These are phyloP conservation scores for Dynastes tityus DNA, from an alignment of 2,888 invertebrate species.

Conservation along the genomic window DNA sequence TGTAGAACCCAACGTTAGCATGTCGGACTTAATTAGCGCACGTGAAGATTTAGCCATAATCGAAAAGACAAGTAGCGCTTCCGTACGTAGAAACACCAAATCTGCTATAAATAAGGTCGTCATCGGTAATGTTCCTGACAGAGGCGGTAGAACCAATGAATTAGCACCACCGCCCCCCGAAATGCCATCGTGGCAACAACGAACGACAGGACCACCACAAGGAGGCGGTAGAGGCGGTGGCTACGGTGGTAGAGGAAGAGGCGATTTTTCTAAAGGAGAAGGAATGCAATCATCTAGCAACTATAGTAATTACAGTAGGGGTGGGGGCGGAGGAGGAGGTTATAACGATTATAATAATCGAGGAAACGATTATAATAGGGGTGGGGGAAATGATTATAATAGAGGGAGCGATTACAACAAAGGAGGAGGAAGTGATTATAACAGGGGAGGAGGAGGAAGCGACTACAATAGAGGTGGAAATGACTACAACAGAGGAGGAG, in stretches of 20 bases:
- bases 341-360: constrained; percentile 48
- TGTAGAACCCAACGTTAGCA: constrained; percentile 77
- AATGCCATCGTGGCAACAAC: constrained; percentile 96
- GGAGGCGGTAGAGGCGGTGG: constrained; percentile 71
- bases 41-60: constrained; percentile 88
- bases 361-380: constrained; percentile 57
- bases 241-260: constrained; percentile 56
- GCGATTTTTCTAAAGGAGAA: constrained; percentile 47
- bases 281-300: constrained; percentile 36
- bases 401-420: constrained; percentile 57
- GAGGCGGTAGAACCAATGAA: constrained; percentile 94
- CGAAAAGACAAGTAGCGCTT: constrained; percentile 93
- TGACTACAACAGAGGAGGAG: constrained; percentile 41
- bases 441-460: constrained; percentile 49
- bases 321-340: constrained; percentile 55
- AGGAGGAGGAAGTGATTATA: constrained; percentile 52
- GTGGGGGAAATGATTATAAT: constrained; percentile 51
- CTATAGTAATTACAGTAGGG: constrained; percentile 57
- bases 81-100: constrained; percentile 88
- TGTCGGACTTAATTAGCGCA: constrained; percentile 89
- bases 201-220: constrained; percentile 71
- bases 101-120: constrained; percentile 90
- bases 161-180: constrained; percentile 95
- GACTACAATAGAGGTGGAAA: constrained; percentile 55
- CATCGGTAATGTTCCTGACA: constrained; percentile 94